Conservation (phyloP, 1,140 invertebrate genomes). For the Steinernema khuongi region DNA sequence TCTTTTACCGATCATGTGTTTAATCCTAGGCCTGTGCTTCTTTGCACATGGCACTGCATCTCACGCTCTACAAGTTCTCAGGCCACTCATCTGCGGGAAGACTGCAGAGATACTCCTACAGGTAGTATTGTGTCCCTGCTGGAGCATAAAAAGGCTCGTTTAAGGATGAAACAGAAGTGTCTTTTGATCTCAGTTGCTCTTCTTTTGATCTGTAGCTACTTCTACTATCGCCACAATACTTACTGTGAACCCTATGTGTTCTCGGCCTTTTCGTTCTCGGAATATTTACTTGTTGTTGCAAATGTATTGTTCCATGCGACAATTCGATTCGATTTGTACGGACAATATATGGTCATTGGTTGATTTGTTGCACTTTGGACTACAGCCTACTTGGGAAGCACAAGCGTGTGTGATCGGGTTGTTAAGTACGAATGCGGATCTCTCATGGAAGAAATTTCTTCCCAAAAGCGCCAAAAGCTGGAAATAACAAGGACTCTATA, state of each 20-base stretch:
- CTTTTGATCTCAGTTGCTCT: background rate
- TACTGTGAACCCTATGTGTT: background rate
- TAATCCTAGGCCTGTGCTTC: background rate
- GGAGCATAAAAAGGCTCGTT: background rate
- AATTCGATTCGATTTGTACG: background rate
- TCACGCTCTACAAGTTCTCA: background rate
- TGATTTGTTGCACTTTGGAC: too few relatives aligned
- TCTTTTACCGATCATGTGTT: background rate
- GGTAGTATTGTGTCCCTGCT: background rate
- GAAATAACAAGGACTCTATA: too few relatives aligned
- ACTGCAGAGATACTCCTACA: background rate
- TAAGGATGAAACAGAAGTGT: background rate
- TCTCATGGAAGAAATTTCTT: too few relatives aligned
- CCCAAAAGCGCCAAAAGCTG: too few relatives aligned
- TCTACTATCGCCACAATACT: constrained; percentile 6
- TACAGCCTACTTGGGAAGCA: too few relatives aligned
- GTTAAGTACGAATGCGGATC: too few relatives aligned
- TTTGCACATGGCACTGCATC: background rate
- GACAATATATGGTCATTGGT: background rate
- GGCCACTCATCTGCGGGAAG: background rate
- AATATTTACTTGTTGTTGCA: background rate
- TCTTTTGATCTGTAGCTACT: background rate
- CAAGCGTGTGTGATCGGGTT: background rate
- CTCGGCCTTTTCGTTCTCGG: background rate
- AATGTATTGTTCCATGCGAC: background rate